phyloP scores from a whole-genome alignment of 2,888 invertebrate genomes.

The Melanchra persicariae region DNA sequence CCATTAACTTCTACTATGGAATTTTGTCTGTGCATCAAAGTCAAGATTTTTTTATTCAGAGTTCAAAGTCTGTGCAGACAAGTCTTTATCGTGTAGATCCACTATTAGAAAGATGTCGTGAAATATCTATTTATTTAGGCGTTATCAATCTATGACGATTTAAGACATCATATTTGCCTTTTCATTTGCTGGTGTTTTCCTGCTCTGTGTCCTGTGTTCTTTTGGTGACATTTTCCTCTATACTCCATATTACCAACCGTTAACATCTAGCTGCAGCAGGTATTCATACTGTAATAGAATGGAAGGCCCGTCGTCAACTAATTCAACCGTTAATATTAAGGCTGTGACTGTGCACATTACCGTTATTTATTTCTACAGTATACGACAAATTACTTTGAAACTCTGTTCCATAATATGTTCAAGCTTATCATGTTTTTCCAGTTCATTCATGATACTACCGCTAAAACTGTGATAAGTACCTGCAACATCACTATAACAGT shows the following conservation, averaged over 20 bases:
- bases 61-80: no score
- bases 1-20: no score
- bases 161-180: neutral
- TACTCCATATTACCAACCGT: neutral
- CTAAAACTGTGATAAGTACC: neutral
- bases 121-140: neutral
- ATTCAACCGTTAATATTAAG: neutral
- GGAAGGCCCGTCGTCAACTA: no score
- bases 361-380: no score
- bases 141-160: no score
- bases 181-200: neutral
- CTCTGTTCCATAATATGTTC: neutral
- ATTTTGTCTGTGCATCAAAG: no score
- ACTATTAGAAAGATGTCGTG: neutral
- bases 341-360: no score
- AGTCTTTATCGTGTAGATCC: no score
- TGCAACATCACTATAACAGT: constrained; percentile 13
- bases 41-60: no score
- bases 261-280: no score
- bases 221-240: neutral
- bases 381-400: no score
- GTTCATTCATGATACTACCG: constrained; percentile 5
- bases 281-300: no score
- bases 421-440: constrained; percentile 11
- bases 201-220: neutral